Evolutionary conservation across 2,113 vertebrate species (phyloP).

Genomic region (Oncorhynchus keta): DNA sequence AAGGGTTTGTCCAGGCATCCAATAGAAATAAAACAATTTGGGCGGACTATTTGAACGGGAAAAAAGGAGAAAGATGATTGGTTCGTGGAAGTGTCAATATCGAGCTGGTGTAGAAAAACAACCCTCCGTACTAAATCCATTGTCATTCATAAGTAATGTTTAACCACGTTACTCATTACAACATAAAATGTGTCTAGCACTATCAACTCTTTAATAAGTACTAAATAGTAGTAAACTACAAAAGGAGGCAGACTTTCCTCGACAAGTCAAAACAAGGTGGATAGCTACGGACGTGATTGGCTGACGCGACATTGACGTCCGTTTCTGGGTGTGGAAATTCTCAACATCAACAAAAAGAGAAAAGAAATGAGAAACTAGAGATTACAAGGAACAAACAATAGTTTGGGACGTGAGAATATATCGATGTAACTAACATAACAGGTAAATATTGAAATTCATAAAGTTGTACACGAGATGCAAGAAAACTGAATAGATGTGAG

Average conservation of each 20-base stretch:
- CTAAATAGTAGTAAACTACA: not conserved
- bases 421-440: not conserved
- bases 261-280: too few relatives aligned
- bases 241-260: not conserved
- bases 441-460: not conserved
- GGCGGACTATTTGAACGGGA: slow-evolving; percentile 92
- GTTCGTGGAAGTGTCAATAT: not conserved
- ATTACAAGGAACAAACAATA: not conserved
- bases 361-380: not conserved
- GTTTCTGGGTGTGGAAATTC: slow-evolving; percentile 41
- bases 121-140: not conserved
- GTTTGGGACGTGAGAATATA: not conserved
- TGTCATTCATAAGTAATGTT: not conserved
- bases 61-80: slow-evolving; percentile 54
- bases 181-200: not conserved
- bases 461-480: not conserved
- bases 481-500: too few relatives aligned
- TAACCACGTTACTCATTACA: not conserved
- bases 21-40: slow-evolving; percentile 77
- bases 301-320: slow-evolving; percentile 24
- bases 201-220: not conserved
- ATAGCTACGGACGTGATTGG: not conserved
- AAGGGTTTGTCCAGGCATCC: slow-evolving; percentile 44
- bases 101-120: not conserved
- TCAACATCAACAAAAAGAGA: slow-evolving; percentile 50